Evolutionary conservation across 1,140 invertebrate genomes (phyloP).

Genomic region (Dufourea novaeangliae): DNA sequence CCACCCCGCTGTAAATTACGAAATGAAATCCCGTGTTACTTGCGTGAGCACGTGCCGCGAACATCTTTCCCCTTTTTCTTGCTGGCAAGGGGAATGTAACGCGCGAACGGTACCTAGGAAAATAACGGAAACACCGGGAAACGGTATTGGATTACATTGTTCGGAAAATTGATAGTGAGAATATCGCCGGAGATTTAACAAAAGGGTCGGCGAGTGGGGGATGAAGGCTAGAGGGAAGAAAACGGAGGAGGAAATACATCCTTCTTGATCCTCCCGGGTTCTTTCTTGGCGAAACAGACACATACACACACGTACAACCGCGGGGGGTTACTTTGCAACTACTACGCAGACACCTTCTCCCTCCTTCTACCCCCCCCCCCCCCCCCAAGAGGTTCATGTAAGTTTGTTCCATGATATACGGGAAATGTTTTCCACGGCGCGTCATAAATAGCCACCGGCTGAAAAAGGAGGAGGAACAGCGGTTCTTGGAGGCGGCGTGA

Average conservation of each 20-base stretch:
- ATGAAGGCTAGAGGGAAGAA: neutral
- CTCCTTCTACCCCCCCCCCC: conserved; percentile 36
- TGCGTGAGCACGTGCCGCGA: neutral
- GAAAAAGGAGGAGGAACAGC: conserved; percentile 59
- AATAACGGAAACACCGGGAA: conserved; percentile 12
- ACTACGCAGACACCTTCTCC: conserved; percentile 21
- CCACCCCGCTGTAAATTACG: conserved; percentile 15
- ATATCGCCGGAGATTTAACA: conserved; percentile 39
- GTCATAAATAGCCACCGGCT: conserved; percentile 75
- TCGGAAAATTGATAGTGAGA: conserved; percentile 48
- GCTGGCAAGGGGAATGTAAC: no score
- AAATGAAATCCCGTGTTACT: neutral
- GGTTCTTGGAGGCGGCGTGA: conserved; percentile 14
- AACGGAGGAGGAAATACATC: conserved; percentile 27
- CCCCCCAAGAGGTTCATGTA: conserved; percentile 71
- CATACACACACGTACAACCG: no score
- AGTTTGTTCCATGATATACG: conserved; percentile 76
- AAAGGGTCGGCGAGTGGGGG: neutral
- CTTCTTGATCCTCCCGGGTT: conserved; percentile 14
- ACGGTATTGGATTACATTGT: conserved; percentile 42
- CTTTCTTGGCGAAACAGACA: neutral
- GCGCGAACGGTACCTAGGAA: neutral
- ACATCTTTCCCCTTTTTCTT: no score
- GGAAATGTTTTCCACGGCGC: conserved; percentile 76
- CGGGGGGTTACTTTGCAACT: conserved; percentile 5